Base-by-base conservation (phyloP, 2,797 vertebrate species). In the Myripristis jacobus region DNA sequence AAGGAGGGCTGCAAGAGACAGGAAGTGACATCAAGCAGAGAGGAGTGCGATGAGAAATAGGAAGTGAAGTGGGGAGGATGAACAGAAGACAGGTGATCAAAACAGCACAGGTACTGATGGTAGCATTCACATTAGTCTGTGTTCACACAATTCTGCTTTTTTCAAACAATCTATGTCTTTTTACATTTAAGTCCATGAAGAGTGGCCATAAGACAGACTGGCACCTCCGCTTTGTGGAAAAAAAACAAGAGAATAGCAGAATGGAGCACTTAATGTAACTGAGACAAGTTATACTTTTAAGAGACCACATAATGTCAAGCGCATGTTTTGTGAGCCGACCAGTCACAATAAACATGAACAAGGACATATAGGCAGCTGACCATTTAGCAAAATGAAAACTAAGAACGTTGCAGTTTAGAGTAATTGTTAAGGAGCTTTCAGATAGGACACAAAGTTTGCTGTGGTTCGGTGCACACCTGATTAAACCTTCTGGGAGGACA, bases 1-100 rank as follows among this genome's bases (percentile, higher is more conserved):
- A 96, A 98, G 9, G 95, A 92, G 67, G 96, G 90, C 96, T 98
- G 89, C 63, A 85, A 86, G 70, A 80, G 56, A 87, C 53, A 74
- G 63, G 69, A 77, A 57, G 71, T 70, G 64, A 80, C 46, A 47
- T 62, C 48, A 79, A 52, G 44, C 24, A 55, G 46, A 66, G 47
- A 70, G 55, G 41, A 73, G 11, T 31, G 57, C 51, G 47, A 52
- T 16, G 9, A 65, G 70, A 11, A 66, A 25, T 2, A 34, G 9
- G 46, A 44, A 21, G 19, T 21, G 41, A 31, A 12, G 36, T 13
- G 36, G 25, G 48, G 7, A 69, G 44, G 44, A 55, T 21, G 1
- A 21, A 25, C 7, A 41, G n/a, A 13, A 36, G 38, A 63, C 21
- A 7, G 41, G 36, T 43, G 12, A 48, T 48, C n/a, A 43, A 61